Percentiles rank a stretch among this genome's conserved stretches.
Conservation (phyloP, 2,888 invertebrate species). For the Cantharis flavilabris region DNA sequence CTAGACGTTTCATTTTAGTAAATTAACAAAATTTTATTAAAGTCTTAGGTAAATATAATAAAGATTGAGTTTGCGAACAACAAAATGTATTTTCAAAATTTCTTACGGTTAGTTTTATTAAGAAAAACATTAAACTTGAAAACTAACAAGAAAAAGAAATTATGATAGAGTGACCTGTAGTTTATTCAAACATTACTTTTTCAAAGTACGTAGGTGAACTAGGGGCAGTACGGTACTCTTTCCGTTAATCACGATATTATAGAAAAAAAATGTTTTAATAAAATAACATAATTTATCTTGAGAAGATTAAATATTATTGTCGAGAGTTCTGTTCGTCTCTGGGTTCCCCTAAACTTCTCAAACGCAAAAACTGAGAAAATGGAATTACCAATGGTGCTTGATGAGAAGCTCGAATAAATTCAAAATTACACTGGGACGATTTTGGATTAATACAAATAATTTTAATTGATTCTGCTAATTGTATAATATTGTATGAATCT, state of each 20-base stretch:
- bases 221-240: too few species aligned
- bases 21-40: not conserved
- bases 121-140: not conserved
- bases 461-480: slow-evolving; percentile 25
- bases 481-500: slow-evolving; percentile 21
- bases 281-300: too few species aligned
- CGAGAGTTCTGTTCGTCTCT: too few species aligned
- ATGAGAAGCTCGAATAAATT: not conserved
- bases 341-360: not conserved
- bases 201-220: too few species aligned
- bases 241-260: too few species aligned
- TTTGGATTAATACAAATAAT: slow-evolving; percentile 8
- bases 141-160: too few species aligned
- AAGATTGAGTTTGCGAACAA: not conserved
- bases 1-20: not conserved
- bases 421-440: not conserved
- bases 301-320: too few species aligned
- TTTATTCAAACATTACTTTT: too few species aligned
- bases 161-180: too few species aligned
- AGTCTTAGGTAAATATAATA: not conserved
- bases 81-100: not conserved
- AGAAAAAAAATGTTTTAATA: too few species aligned
- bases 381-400: not conserved
- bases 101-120: not conserved
- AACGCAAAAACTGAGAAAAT: not conserved